Conservation (phyloP, 2,888 invertebrate genomes). For the Drosophila hawaiiensis region DNA sequence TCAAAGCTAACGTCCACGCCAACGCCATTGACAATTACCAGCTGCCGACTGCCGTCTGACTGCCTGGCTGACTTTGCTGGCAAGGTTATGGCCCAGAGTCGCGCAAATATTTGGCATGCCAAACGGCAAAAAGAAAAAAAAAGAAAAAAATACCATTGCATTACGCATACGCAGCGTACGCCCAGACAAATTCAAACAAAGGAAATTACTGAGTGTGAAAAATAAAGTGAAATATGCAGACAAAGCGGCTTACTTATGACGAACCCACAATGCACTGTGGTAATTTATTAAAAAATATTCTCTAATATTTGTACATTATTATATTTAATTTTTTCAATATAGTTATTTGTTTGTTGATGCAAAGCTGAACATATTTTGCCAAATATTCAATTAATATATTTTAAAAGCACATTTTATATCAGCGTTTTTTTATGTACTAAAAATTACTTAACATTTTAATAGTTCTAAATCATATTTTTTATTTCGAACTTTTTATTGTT, state of each 20-base stretch:
- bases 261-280: slow-evolving; percentile 52
- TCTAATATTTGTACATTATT: neutral
- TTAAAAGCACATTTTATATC: neutral
- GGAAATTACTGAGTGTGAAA: slow-evolving; percentile 78
- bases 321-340: neutral
- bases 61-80: slow-evolving; percentile 48
- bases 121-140: slow-evolving; percentile 20
- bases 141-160: slow-evolving; percentile 50
- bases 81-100: slow-evolving; percentile 75
- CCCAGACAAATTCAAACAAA: slow-evolving; percentile 56
- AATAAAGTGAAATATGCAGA: slow-evolving; percentile 67
- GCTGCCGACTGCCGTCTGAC: slow-evolving; percentile 52
- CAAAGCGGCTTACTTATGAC: slow-evolving; percentile 47
- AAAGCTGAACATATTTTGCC: neutral
- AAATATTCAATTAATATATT: neutral
- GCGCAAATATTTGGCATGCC: slow-evolving; percentile 74
- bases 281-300: neutral
- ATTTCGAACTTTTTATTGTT: neutral
- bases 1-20: slow-evolving; percentile 17
- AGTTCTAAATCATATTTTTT: neutral
- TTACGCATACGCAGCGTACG: slow-evolving; percentile 72
- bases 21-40: slow-evolving; percentile 66
- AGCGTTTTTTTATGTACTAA: neutral
- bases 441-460: neutral
- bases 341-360: neutral